These are phyloP conservation scores for Ptilonorhynchus violaceus DNA, from an alignment of 2,113 vertebrate species.

Conservation along the genomic window DNA sequence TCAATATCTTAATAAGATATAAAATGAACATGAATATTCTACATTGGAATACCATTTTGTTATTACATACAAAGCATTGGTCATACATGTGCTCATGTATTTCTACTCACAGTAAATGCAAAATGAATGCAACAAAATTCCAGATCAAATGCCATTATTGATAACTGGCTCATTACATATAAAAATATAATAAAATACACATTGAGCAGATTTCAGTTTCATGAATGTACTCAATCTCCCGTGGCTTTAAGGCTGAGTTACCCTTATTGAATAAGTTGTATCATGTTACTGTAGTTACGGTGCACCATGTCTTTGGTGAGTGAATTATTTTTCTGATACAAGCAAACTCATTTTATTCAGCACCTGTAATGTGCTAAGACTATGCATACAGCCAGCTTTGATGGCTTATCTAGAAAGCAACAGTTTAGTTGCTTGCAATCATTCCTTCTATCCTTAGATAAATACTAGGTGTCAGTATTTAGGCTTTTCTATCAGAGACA, in stretches of 20 bases:
- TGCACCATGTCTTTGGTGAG: neutral
- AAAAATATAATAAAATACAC: neutral
- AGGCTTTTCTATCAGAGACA: neutral
- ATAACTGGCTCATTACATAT: neutral
- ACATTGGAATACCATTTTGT: neutral
- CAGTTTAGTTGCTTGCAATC: neutral
- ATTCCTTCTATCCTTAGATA: neutral
- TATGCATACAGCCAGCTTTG: neutral
- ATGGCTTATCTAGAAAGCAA: neutral
- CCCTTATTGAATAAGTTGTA: fast-evolving
- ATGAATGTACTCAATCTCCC: neutral
- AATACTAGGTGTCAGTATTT: neutral
- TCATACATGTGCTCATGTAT: neutral
- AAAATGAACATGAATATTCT: neutral
- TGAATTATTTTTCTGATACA: neutral
- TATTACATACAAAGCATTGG: neutral
- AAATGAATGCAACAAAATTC: neutral
- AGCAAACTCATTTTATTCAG: neutral
- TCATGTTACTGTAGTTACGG: neutral
- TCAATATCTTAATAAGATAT: neutral
- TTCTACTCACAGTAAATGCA: neutral
- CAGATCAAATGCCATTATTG: neutral
- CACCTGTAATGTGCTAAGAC: neutral
- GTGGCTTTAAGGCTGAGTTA: neutral
- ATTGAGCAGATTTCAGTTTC: neutral